phyloP scores from a whole-genome alignment of 2,888 invertebrate species.

The Cheilosia scutellata region DNA sequence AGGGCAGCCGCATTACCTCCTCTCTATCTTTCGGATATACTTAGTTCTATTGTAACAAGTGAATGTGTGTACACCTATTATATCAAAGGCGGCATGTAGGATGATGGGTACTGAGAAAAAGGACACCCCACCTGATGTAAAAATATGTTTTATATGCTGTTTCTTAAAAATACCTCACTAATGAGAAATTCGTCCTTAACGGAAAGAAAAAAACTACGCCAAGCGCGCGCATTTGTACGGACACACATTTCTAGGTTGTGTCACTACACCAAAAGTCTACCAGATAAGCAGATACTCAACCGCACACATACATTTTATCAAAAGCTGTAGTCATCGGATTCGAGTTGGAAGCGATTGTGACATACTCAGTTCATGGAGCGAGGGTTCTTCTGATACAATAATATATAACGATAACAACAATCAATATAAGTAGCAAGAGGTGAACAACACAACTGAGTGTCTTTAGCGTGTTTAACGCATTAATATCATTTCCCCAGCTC shows the following conservation, averaged over 20 bases:
- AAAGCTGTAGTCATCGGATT: conserved; percentile 49
- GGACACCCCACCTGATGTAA: conserved; percentile 47
- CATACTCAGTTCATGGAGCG: conserved; percentile 50
- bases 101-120: conserved; percentile 26
- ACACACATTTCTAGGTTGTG: conserved; percentile 58
- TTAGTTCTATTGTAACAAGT: conserved; percentile 23
- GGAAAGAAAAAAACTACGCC: conserved; percentile 34
- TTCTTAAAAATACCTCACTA: conserved; percentile 37
- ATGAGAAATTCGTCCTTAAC: conserved; percentile 43
- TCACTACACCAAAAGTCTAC: conserved; percentile 41
- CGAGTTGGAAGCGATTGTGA: conserved; percentile 57
- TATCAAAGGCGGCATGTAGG: conserved; percentile 26
- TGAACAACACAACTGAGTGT: conserved; percentile 42
- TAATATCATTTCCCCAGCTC: conserved; percentile 13
- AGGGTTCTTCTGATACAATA: conserved; percentile 33
- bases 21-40: conserved; percentile 30
- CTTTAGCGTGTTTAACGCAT: conserved; percentile 35
- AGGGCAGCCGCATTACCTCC: conserved; percentile 70
- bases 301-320: conserved; percentile 54
- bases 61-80: conserved; percentile 36
- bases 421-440: conserved; percentile 64
- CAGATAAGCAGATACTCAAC: conserved; percentile 28
- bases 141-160: conserved; percentile 52
- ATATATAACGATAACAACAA: conserved; percentile 67
- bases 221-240: conserved; percentile 76